Evolutionary conservation across 2,888 invertebrate genomes (phyloP), one percentile per base, ranked within the genome.

Genomic region (Ganaspis brasiliensis): DNA sequence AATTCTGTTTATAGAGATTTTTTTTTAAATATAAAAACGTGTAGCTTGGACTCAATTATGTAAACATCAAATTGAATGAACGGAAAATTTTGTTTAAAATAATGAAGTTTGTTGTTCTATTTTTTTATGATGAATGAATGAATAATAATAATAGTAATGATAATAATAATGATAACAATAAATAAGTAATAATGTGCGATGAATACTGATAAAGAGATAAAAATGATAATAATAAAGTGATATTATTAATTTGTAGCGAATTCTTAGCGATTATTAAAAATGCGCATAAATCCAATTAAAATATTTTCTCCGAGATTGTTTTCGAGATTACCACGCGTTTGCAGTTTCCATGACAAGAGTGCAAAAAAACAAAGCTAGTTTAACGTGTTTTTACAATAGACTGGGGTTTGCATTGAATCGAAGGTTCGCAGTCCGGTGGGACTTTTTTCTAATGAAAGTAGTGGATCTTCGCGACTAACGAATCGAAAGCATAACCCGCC

Each of bases 401-500:
- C 40, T 40, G 67, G 67, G 67, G 67, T 67, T 67, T 67, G 45
- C 67, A 67, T 67, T 67, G 67, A 40, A 67, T 67, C 40, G 40
- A 45, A 67, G 67, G 40, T 67, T 67, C 24, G 67, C n/a, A 67
- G 24, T 67, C 67, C 45, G 40, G 37, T 67, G 40, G 45, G 40
- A 67, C 67, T 67, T 67, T 67, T 67, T 67, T 67, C 2, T 14
- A 67, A 67, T 67, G 67, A 67, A 67, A 67, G 24, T 63, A 21
- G 67, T 21, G 14, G 67, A 67, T 67, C 67, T 67, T 67, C 40
- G 19, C 24, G 40, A 67, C 67, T 67, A 67, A 67, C 67, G 67
- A 67, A 67, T 67, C 45, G 67, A 67, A 67, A 67, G 67, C 67
- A 80, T 77, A 74, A 57, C 74, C n/a, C 67, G 57, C 72, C 74